These are phyloP conservation scores for Abramis brama DNA, from an alignment of 2,113 vertebrate genomes.

Conservation along the genomic window DNA sequence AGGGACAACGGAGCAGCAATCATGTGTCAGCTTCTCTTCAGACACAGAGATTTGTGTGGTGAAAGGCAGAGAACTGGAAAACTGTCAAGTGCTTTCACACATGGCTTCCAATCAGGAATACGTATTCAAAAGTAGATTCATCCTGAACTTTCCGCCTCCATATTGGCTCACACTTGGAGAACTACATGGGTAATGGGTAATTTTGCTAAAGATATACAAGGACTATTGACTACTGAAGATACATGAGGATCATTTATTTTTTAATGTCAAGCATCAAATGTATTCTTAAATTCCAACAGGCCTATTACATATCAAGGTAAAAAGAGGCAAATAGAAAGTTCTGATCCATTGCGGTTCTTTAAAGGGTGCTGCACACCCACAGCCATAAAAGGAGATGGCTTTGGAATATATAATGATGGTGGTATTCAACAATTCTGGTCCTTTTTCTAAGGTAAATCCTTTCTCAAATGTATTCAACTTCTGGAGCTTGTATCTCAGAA, in stretches of 20 bases:
- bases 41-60: constrained; percentile 46
- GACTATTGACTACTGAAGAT: background rate
- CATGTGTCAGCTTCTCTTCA: constrained; percentile 39
- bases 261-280: background rate
- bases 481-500: background rate
- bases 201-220: background rate
- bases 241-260: background rate
- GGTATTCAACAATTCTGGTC: background rate
- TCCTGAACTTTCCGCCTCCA: background rate
- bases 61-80: constrained; percentile 14
- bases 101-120: constrained; percentile 23
- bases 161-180: background rate
- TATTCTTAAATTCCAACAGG: background rate
- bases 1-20: constrained; percentile 43
- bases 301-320: background rate
- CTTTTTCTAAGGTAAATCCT: no score
- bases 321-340: background rate
- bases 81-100: constrained; percentile 52
- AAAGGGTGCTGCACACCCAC: background rate
- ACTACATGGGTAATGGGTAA: background rate
- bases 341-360: background rate
- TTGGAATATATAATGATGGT: background rate
- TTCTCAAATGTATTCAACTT: no score
- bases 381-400: background rate
- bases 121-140: background rate